Base-by-base conservation (phyloP, 2,888 invertebrate species). In the Scaptomyza cyrtandrae region DNA sequence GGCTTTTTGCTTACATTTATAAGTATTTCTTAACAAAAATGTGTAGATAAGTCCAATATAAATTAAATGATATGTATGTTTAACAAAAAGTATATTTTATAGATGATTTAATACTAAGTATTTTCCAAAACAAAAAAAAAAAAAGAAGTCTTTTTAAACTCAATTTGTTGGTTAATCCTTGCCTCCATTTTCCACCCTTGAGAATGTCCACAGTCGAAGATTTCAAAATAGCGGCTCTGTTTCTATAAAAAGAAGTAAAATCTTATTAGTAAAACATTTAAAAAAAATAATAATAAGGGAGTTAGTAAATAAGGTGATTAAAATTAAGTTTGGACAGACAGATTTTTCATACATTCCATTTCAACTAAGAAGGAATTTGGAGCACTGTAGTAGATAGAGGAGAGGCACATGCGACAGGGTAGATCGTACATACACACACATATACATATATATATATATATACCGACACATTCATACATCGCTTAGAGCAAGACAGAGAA, bases 401-500 rank as follows among this genome's bases (percentile, higher is more conserved):
- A n/a, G n/a, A n/a, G n/a, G n/a, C n/a, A 19, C 19, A 19, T 19
- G 19, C 19, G 19, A 19, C 19, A 19, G 19, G 19, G 19, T 19
- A 19, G 19, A 19, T 1, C 19, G 19, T 19, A 19, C 19, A 19
- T 2, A 19, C 19, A 19, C 19, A 19, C 33, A 33, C 33, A 33
- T 33, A 6, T 9, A 35, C 1, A 19, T 19, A n/a, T 16, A 45
- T 9, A 35, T 5, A 19, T 19, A n/a, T 16, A 45, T 9, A 6
- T 11, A 44, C 7, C 37, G 16, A 41, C 10, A 44, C 7, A 44
- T n/a, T 35, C 7, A 16, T 10, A 37, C 13, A 37, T 35, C n/a
- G 37, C 2, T 31, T 43, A 65, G 54, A 64, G 65, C 13, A 53
- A 41, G 54, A 64, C 29, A 53, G 4, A 52, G 5, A 33, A 37